phyloP scores from a whole-genome alignment of 2,888 invertebrate genomes.

The Acleris emargana region DNA sequence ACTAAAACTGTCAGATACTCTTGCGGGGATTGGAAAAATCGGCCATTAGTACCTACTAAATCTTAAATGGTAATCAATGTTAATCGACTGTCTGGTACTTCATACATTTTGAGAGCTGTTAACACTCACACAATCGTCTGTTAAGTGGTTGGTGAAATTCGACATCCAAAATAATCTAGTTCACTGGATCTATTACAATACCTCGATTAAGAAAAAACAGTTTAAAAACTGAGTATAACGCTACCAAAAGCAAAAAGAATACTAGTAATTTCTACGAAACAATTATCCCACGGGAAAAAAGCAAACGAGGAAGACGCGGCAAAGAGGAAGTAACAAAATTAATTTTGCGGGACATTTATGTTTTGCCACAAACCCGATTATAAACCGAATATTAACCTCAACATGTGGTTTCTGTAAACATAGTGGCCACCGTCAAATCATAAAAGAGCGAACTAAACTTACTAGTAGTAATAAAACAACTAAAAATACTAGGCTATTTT shows the following conservation, averaged over 20 bases:
- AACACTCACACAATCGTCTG: too few species aligned
- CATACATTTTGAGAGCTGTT: too few species aligned
- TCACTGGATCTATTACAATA: too few species aligned
- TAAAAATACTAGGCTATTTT: constrained; percentile 27
- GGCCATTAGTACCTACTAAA: too few species aligned
- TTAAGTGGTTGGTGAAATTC: too few species aligned
- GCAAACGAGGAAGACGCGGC: background rate
- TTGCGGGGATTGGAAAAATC: too few species aligned
- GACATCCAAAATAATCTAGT: too few species aligned
- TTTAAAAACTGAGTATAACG: background rate
- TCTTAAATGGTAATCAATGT: too few species aligned
- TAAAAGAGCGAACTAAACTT: constrained; percentile 27
- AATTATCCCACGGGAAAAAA: background rate
- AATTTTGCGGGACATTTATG: constrained; percentile 8
- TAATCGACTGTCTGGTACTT: too few species aligned
- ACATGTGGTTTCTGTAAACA: constrained; percentile 9
- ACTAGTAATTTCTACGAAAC: background rate
- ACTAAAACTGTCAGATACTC: too few species aligned
- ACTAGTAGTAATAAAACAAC: constrained; percentile 24
- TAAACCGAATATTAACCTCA: constrained; percentile 29
- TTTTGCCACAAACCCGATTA: constrained; percentile 1
- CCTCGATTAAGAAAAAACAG: too few species aligned
- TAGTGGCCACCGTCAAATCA: constrained; percentile 16
- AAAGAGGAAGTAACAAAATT: background rate
- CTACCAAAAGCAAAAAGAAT: background rate